phyloP scores from a whole-genome alignment of 2,888 invertebrate genomes.

The Argyresthia albistria region DNA sequence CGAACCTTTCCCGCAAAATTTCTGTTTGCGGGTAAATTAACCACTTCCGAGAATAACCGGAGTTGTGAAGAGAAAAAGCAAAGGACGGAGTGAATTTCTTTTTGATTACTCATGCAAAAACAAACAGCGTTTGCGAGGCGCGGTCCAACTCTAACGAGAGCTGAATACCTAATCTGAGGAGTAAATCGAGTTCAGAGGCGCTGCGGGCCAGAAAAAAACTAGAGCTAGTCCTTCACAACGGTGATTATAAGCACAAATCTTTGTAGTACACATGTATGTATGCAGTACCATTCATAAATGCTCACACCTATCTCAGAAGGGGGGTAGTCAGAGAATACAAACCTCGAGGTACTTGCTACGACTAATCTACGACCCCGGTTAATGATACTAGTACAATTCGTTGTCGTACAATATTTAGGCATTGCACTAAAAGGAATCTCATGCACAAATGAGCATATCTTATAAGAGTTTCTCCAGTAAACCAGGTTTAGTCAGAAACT shows the following conservation, averaged over 20 bases:
- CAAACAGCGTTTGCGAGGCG: neutral
- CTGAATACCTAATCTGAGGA: neutral
- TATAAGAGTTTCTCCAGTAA: too few species aligned
- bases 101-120: conserved; percentile 1
- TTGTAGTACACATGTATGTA: neutral
- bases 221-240: neutral
- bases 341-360: neutral
- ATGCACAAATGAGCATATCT: too few species aligned
- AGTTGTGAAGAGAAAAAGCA: neutral
- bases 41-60: neutral
- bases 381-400: too few species aligned
- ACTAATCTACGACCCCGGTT: too few species aligned
- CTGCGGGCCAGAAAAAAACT: too few species aligned
- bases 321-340: neutral
- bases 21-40: too few species aligned
- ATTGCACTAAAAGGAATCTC: too few species aligned
- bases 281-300: too few species aligned
- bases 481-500: too few species aligned
- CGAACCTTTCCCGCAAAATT: too few species aligned
- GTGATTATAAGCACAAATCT: neutral
- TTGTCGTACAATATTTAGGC: too few species aligned
- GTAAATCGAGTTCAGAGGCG: too few species aligned
- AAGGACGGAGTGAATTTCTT: neutral
- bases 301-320: neutral
- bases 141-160: neutral